Conservation (phyloP, 2,888 invertebrate species). For the Orchesellides sinensis region DNA sequence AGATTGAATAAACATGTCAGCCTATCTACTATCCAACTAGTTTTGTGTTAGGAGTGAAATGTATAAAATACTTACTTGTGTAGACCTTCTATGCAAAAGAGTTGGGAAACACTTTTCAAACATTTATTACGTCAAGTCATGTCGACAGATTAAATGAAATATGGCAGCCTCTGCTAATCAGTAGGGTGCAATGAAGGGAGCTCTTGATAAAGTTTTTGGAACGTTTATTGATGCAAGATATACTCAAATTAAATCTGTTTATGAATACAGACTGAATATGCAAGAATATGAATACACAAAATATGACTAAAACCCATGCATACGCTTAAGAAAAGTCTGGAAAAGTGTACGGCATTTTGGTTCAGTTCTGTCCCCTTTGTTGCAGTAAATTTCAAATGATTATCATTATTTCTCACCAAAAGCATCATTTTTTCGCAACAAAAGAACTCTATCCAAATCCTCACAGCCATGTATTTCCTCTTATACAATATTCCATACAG, state of each 20-base stretch:
- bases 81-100: too few species aligned
- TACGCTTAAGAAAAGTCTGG: background rate
- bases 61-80: too few species aligned
- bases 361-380: background rate
- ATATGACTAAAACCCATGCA: background rate
- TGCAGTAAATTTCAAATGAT: slow-evolving; percentile 15
- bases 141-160: slow-evolving; percentile 44
- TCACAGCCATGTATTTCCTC: too few species aligned
- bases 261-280: too few species aligned
- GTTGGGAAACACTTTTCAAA: slow-evolving; percentile 3
- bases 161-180: slow-evolving; percentile 52
- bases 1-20: too few species aligned
- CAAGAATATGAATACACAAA: slow-evolving; percentile 12
- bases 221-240: slow-evolving; percentile 25
- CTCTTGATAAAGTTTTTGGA: slow-evolving; percentile 40
- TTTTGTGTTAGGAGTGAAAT: too few species aligned
- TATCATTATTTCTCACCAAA: background rate
- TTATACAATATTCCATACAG: too few species aligned
- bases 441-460: background rate
- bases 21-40: too few species aligned
- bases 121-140: slow-evolving; percentile 39
- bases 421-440: background rate
- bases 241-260: background rate
- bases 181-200: slow-evolving; percentile 46
- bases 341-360: background rate